Conservation (phyloP, 2,797 vertebrate genomes). For the Siniperca obscura region DNA sequence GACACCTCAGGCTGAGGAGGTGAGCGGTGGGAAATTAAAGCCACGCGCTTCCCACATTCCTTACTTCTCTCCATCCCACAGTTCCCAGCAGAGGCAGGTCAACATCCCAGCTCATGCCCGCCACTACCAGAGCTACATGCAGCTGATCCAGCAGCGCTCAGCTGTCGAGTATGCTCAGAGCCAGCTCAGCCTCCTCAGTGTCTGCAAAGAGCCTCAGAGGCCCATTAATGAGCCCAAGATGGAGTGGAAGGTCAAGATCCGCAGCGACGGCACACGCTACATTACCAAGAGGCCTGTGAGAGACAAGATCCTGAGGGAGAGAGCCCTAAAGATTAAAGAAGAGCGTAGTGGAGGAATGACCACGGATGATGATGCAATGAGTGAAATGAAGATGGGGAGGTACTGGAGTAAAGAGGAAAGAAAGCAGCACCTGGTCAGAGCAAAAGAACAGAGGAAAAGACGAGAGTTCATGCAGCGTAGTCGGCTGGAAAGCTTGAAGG, state of each 20-base stretch:
- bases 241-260: conserved; percentile 98
- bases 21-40: conserved; percentile 78
- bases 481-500: conserved; percentile 92
- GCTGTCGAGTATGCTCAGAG: conserved; percentile 95
- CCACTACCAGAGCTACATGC: conserved; percentile 99
- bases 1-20: conserved; percentile 81
- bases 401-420: conserved; percentile 99
- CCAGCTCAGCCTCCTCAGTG: conserved; percentile 92
- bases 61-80: conserved; percentile 93
- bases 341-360: conserved; percentile 96
- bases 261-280: conserved; percentile 95
- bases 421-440: conserved; percentile 94
- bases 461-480: conserved; percentile 97
- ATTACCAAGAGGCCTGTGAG: conserved; percentile 96
- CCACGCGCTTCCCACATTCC: conserved; percentile 84
- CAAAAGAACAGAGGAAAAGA: conserved; percentile 93
- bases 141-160: conserved; percentile 95
- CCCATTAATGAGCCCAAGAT: conserved; percentile 88
- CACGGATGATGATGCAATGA: conserved; percentile 95
- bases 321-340: conserved; percentile 97
- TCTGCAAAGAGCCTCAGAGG: conserved; percentile 89
- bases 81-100: conserved; percentile 88
- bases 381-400: conserved; percentile 98
- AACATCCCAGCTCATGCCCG: conserved; percentile 93
- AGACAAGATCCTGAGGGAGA: conserved; percentile 94